Evolutionary conservation across 2,888 invertebrate species (phyloP).

Genomic region (Eupelmus urozonus): DNA sequence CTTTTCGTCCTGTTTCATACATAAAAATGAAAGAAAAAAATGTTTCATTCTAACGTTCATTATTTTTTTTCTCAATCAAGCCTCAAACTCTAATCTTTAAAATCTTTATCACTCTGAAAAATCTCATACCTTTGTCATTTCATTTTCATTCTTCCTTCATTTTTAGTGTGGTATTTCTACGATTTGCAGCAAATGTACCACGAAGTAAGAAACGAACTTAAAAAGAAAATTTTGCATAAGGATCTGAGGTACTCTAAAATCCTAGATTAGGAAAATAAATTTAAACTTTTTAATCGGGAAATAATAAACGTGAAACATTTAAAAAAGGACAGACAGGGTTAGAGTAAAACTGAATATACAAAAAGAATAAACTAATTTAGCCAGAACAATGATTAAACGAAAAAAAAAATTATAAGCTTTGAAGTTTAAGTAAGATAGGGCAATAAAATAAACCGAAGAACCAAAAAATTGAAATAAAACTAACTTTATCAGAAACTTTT

Average conservation of each 20-base stretch:
- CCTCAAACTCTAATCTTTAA: conserved; percentile 23
- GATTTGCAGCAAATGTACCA: conserved; percentile 39
- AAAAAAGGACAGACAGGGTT: conserved; percentile 60
- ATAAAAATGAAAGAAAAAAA: conserved; percentile 56
- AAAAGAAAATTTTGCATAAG: conserved; percentile 36
- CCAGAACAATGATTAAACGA: too few relatives aligned
- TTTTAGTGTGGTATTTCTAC: conserved; percentile 15
- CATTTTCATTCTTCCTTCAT: conserved; percentile 8
- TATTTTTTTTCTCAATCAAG: conserved; percentile 56
- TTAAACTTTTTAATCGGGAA: conserved; percentile 23
- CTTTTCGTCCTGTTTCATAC: conserved; percentile 62
- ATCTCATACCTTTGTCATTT: conserved; percentile 3
- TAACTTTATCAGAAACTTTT: too few relatives aligned
- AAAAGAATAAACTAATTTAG: conserved; percentile 29
- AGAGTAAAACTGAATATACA: conserved; percentile 30
- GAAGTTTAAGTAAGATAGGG: too few relatives aligned
- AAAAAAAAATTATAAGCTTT: too few relatives aligned
- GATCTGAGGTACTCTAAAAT: conserved; percentile 21
- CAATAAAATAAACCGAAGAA: too few relatives aligned
- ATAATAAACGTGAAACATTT: conserved; percentile 49
- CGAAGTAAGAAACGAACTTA: conserved; percentile 31
- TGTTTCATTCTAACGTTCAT: conserved; percentile 57
- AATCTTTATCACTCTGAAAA: conserved; percentile 9
- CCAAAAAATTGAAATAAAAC: too few relatives aligned
- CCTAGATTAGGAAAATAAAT: not conserved